phyloP scores from a whole-genome alignment of 2,888 invertebrate genomes.

The Invenusta paracnida region DNA sequence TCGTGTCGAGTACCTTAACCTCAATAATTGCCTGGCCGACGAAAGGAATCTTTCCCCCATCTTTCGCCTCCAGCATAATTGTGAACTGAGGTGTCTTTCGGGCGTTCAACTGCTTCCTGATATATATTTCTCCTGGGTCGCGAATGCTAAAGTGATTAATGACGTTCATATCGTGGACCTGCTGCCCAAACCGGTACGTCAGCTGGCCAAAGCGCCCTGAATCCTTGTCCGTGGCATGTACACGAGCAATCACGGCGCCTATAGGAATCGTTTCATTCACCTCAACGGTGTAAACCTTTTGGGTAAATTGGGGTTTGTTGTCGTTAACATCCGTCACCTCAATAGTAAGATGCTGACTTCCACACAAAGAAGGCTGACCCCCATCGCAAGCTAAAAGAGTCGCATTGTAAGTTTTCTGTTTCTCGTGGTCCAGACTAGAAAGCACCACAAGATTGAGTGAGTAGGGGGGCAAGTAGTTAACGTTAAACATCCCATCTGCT shows the following conservation, averaged over 20 bases:
- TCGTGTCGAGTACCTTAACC: slow-evolving; percentile 32
- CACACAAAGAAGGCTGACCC: slow-evolving; percentile 30
- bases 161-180: slow-evolving; percentile 28
- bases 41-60: slow-evolving; percentile 35
- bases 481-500: background rate
- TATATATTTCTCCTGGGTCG: slow-evolving; percentile 24
- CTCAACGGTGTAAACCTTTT: slow-evolving; percentile 19
- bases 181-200: slow-evolving; percentile 28
- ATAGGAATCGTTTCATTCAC: slow-evolving; percentile 33
- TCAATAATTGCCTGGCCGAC: slow-evolving; percentile 37
- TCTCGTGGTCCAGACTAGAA: slow-evolving; percentile 35
- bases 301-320: slow-evolving; percentile 24
- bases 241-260: slow-evolving; percentile 27
- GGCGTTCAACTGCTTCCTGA: slow-evolving; percentile 22
- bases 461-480: slow-evolving; percentile 30
- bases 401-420: slow-evolving; percentile 9
- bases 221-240: slow-evolving; percentile 34
- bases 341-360: slow-evolving; percentile 5
- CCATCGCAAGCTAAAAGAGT: slow-evolving; percentile 35
- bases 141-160: slow-evolving; percentile 37
- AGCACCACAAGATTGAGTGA: slow-evolving; percentile 10
- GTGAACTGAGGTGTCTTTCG: slow-evolving; percentile 19
- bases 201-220: slow-evolving; percentile 29
- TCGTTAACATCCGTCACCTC: slow-evolving; percentile 36
- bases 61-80: slow-evolving; percentile 30